phyloP scores from a whole-genome alignment of 2,888 invertebrate species.

The Hirtodrosophila confusa region DNA sequence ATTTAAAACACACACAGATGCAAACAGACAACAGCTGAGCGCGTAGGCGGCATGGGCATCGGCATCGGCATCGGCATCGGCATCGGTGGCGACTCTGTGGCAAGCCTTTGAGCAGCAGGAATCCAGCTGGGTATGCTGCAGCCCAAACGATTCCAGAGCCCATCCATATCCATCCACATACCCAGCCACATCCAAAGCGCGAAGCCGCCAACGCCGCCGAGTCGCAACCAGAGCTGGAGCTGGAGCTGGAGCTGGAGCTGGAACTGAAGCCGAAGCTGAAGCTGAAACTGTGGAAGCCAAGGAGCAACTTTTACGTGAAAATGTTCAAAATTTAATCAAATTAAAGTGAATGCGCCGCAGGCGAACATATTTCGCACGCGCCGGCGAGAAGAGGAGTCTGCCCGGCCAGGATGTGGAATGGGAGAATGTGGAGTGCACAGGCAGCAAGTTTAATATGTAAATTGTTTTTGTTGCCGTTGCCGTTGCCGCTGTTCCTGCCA shows the following conservation, averaged over 20 bases:
- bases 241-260: slow-evolving; percentile 12
- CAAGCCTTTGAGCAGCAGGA: slow-evolving; percentile 65
- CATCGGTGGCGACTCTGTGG: slow-evolving; percentile 56
- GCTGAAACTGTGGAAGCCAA: slow-evolving; percentile 37
- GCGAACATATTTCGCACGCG: slow-evolving; percentile 78
- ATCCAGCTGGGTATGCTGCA: slow-evolving; percentile 53
- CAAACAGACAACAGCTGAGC: slow-evolving; percentile 70
- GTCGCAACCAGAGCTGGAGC: slow-evolving; percentile 23
- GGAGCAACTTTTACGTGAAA: slow-evolving; percentile 81
- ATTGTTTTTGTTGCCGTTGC: slow-evolving; percentile 74
- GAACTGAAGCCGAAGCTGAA: no score
- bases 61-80: slow-evolving; percentile 12
- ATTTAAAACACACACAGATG: slow-evolving; percentile 54
- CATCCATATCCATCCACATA: slow-evolving; percentile 36
- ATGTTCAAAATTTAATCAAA: slow-evolving; percentile 82
- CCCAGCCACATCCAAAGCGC: slow-evolving; percentile 24
- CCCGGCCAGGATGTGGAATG: slow-evolving; percentile 41
- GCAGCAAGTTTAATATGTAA: slow-evolving; percentile 80
- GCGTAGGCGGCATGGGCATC: slow-evolving; percentile 48
- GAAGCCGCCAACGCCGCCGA: slow-evolving; percentile 24
- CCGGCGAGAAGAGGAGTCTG: slow-evolving; percentile 49
- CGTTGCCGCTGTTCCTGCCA: slow-evolving; percentile 16
- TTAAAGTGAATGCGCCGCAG: slow-evolving; percentile 80
- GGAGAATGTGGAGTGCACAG: slow-evolving; percentile 16
- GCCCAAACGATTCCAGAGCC: slow-evolving; percentile 39